These are phyloP conservation scores for Yponomeuta sedellus DNA, from an alignment of 2,888 invertebrate genomes.

Conservation along the genomic window DNA sequence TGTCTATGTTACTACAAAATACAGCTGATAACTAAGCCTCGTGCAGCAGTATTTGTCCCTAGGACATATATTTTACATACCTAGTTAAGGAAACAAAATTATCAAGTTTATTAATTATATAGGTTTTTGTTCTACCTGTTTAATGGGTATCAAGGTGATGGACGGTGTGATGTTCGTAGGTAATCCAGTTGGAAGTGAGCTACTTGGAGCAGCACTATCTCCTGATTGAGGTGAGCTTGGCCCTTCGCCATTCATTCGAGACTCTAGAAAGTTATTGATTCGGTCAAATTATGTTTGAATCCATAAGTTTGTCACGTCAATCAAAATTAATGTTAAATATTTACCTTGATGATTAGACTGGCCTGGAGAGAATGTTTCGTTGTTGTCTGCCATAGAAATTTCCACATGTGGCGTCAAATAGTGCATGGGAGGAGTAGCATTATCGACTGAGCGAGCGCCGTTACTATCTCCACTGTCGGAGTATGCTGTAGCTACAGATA, in stretches of 20 bases:
- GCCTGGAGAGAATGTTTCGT: constrained; percentile 80
- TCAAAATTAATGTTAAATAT: neutral
- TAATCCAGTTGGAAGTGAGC: constrained; percentile 78
- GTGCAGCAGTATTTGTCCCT: too few relatives aligned
- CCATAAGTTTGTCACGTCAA: constrained; percentile 17
- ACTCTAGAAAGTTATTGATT: constrained; percentile 35
- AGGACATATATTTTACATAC: too few relatives aligned
- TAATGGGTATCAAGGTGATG: constrained; percentile 90
- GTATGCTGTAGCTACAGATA: constrained; percentile 83
- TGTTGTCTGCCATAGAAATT: constrained; percentile 91
- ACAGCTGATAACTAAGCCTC: too few relatives aligned
- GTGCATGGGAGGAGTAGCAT: constrained; percentile 93
- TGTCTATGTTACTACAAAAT: too few relatives aligned
- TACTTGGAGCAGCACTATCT: constrained; percentile 85
- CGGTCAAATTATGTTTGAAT: constrained; percentile 5
- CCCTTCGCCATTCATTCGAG: constrained; percentile 80
- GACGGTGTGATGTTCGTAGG: constrained; percentile 85
- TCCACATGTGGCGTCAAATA: constrained; percentile 94
- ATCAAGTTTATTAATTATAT: too few relatives aligned
- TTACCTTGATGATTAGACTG: constrained; percentile 59
- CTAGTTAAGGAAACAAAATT: too few relatives aligned
- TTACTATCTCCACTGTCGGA: constrained; percentile 91
- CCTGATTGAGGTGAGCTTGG: constrained; percentile 88
- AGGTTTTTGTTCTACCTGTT: constrained; percentile 72
- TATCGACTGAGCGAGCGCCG: constrained; percentile 87